Evolutionary conservation across 2,797 vertebrate genomes (phyloP).

Genomic region (Cottoperca gobio): DNA sequence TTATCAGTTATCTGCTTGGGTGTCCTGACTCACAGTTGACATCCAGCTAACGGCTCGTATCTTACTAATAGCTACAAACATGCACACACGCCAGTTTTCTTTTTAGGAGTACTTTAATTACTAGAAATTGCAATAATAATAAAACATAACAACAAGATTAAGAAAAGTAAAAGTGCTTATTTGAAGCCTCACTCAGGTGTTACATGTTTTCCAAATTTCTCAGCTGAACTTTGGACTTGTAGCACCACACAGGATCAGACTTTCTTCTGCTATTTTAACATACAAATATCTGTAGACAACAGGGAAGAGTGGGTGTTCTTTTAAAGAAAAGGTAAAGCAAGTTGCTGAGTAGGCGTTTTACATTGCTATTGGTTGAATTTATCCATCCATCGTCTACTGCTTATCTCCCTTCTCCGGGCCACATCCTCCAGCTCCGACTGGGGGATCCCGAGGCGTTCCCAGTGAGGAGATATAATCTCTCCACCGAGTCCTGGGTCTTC

Average conservation of each 20-base stretch:
- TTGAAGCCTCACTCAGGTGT: not conserved
- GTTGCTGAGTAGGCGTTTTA: conserved; percentile 9
- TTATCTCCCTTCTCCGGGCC: too few species aligned
- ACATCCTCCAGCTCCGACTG: too few species aligned
- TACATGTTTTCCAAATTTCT: not conserved
- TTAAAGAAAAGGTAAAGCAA: not conserved
- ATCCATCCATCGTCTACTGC: too few species aligned
- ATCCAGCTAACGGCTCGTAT: not conserved
- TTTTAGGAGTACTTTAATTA: not conserved
- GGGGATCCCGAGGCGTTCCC: too few species aligned
- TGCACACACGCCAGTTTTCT: fast-evolving
- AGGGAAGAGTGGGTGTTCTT: conserved; percentile 5
- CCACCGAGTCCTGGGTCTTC: too few species aligned
- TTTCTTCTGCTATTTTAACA: not conserved
- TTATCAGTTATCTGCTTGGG: not conserved
- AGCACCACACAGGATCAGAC: not conserved
- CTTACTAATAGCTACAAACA: not conserved
- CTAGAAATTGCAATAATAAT: not conserved
- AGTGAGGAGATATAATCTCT: too few species aligned
- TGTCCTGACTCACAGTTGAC: not conserved
- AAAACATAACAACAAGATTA: not conserved
- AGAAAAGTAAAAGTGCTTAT: not conserved
- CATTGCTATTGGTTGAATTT: not conserved
- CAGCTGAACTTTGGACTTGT: not conserved
- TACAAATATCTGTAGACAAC: not conserved